Conservation (phyloP, 2,888 invertebrate species). For the Apeira syringaria region DNA sequence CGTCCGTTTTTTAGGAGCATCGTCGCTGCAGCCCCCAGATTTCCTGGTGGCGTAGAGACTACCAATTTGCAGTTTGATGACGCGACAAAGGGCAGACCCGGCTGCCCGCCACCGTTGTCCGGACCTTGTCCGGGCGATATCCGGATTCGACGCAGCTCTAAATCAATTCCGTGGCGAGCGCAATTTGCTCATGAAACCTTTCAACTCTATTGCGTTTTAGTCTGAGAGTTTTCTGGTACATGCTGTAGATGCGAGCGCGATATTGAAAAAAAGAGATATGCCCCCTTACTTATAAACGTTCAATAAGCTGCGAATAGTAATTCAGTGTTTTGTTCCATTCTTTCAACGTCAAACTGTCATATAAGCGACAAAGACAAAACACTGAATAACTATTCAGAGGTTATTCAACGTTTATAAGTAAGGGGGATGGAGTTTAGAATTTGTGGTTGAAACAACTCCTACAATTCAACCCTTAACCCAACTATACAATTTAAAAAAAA, state of each 20-base stretch:
- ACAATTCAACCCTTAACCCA: too few relatives aligned
- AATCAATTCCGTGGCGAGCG: conserved; percentile 54
- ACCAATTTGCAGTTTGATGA: conserved; percentile 76
- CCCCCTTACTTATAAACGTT: too few relatives aligned
- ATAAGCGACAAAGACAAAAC: too few relatives aligned
- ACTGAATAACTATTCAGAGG: too few relatives aligned
- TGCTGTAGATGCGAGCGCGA: conserved; percentile 26
- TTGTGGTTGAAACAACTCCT: too few relatives aligned
- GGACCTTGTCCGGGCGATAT: conserved; percentile 32
- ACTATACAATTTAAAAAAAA: too few relatives aligned
- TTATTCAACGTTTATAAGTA: too few relatives aligned
- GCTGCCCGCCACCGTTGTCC: conserved; percentile 1
- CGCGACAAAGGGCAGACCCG: conserved; percentile 61
- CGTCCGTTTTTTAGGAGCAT: conserved; percentile 25
- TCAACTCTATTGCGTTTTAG: conserved; percentile 31
- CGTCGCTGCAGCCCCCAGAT: conserved; percentile 32
- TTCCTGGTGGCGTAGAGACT: conserved; percentile 43
- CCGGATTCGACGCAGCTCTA: conserved; percentile 44
- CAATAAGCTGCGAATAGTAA: too few relatives aligned
- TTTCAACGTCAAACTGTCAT: too few relatives aligned
- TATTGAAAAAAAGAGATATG: too few relatives aligned
- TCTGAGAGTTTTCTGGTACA: conserved; percentile 29
- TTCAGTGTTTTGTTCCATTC: too few relatives aligned
- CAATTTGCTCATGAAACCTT: conserved; percentile 54
- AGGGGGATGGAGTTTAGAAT: too few relatives aligned